Base-by-base conservation (phyloP, 2,888 invertebrate species). In the Drosophila paramelanica region DNA sequence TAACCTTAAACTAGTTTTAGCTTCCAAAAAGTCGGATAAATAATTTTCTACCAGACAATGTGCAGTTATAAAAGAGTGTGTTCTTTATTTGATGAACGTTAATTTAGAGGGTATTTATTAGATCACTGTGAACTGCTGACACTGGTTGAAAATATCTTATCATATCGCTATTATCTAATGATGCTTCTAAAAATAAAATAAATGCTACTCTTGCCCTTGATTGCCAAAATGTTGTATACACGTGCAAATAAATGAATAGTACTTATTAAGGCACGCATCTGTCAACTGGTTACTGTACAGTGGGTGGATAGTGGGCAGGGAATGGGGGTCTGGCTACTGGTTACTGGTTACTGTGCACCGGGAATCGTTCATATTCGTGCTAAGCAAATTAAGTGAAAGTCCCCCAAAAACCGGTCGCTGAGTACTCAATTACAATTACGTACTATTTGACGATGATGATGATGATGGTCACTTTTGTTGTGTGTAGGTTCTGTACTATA, bases 361-460 rank as follows among this genome's bases (percentile, higher is more conserved):
- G 17, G 46, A 49, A 17, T 31, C 41, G 43, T 36, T 39, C 47
- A 75, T 36, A 42, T 57, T 74, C 72, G 38, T 58, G 62, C 61
- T 58, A 76, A 61, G 49, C 67, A 72, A 83, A 77, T 80, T 56
- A 77, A 83, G 78, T 71, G 81, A 84, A 83, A 77, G 69, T 73
- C 39, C 52, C 55, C 50, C 27, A 69, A 77, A 77, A 77, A 77
- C 69, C 73, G 66, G 73, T 56, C 46, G 46, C 36, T 3, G 7
- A 46, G 23, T 62, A 57, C 49, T 66, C 60, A 67, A 66, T 38
- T 49, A 51, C 77, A 79, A 74, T 81, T 86, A 81, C 60, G 45
- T 45, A 59, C 33, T 33, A 33, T 77, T 75, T 79, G 75, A 74
- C 69, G 70, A 68, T 74, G 49, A 59, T 79, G 46, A 51, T 31